Conservation (phyloP, 2,888 invertebrate species). For the Rotaria macrura region DNA sequence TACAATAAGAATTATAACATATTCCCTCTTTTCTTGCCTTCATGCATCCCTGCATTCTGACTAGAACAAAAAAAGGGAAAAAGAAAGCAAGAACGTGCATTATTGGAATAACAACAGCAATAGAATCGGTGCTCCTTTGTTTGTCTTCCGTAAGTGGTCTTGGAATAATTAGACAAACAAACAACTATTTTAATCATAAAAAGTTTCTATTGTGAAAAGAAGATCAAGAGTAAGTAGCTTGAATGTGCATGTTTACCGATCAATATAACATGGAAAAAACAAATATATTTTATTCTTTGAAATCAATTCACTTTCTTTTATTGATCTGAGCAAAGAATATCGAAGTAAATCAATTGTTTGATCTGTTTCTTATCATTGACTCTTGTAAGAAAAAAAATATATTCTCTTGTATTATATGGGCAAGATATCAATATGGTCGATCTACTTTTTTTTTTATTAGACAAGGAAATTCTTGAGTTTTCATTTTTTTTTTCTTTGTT, state of each 20-base stretch:
- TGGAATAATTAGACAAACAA: neutral
- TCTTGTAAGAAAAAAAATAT: no score
- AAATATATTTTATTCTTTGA: no score
- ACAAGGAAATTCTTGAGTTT: no score
- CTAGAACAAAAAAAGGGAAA: neutral
- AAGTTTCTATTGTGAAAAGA: neutral
- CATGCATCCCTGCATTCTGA: neutral
- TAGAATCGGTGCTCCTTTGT: neutral
- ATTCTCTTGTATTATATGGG: no score
- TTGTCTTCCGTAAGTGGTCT: neutral
- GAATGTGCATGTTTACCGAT: neutral
- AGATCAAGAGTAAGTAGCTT: neutral
- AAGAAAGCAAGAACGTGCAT: neutral
- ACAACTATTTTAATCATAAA: neutral
- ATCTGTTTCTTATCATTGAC: neutral
- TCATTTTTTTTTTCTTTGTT: no score
- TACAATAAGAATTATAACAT: neutral
- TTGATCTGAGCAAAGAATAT: no score
- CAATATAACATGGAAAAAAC: neutral
- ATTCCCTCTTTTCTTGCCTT: neutral
- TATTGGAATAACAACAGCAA: neutral
- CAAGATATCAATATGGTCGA: no score
- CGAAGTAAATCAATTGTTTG: no score
- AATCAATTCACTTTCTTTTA: no score
- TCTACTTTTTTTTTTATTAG: no score